phyloP scores from a whole-genome alignment of 2,888 invertebrate genomes.

The Meta bourneti region DNA sequence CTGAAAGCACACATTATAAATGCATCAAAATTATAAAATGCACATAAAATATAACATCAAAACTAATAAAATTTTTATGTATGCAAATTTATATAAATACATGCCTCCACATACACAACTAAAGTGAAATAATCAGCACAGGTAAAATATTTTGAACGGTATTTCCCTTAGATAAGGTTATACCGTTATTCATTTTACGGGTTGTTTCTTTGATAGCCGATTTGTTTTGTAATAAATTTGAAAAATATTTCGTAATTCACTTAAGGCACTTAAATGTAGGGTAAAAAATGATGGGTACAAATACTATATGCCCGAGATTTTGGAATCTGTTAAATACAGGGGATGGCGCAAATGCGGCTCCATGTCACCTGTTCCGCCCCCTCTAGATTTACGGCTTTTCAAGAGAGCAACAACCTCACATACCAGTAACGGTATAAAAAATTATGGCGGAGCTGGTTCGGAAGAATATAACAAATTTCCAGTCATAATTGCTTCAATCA shows the following conservation, averaged over 20 bases:
- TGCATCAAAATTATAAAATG: too few species aligned
- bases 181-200: neutral
- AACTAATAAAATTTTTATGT: too few species aligned
- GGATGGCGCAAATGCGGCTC: slow-evolving; percentile 24
- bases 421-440: neutral
- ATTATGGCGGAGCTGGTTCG: neutral
- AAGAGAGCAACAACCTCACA: slow-evolving; percentile 40
- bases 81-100: too few species aligned
- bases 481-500: neutral
- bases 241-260: neutral
- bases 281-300: neutral
- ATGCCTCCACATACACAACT: too few species aligned
- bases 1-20: too few species aligned
- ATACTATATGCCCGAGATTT: neutral
- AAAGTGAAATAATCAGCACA: too few species aligned
- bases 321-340: slow-evolving; percentile 24
- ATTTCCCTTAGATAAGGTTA: too few species aligned
- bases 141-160: too few species aligned
- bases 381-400: slow-evolving; percentile 34
- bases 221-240: neutral
- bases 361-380: slow-evolving; percentile 38
- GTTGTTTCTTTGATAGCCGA: neutral
- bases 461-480: neutral
- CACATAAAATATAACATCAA: too few species aligned
- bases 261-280: neutral